Evolutionary conservation across 2,113 vertebrate genomes (phyloP), one percentile per base, ranked within the genome.

Genomic region (Pseudolaguvia tuberculata): DNA sequence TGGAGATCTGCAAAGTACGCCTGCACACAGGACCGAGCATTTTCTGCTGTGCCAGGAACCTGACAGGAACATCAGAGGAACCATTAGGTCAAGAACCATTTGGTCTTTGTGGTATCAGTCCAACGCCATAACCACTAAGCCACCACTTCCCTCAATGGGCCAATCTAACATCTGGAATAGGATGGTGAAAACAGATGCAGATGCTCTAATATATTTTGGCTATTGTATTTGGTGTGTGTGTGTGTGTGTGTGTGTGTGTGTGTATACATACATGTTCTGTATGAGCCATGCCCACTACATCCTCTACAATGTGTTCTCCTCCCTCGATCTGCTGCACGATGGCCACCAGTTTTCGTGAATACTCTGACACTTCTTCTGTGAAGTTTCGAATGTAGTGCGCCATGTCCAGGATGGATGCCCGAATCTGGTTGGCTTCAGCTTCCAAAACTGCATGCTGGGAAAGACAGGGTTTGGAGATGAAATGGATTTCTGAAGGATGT

Each of bases 251-350:
- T 27, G 42, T 27, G 45, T 27, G 14, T 48, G 23, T 42, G 18
- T 14, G 0, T 5, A 6, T 8, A 61, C 89, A 87, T 90, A 99
- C 97, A 48, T 98, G 97, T 88, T 99, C 95, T 9, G 97, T 97
- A 87, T 98, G 96, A 3, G 95, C 92, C 93, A 98, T 95, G 88
- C 95, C 95, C 59, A 96, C 86, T 27, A 94, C 92, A 80, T 97
- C 94, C 88, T 99, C 96, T n/a, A 98, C 93, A 25, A 98, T 95
- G 86, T 98, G 97, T 83, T 98, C 96, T 71, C 96, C 97, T 20
- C 97, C 97, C 86, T 99, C 97, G 80, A 99, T 97, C 47, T 97
- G 95, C 86, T 97, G 95, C 83, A 99, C 95, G 35, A 98, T 98
- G 87, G 94, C 94, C 86, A 94, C 91, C 81, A 99, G 88, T 90